A percentile compares a stretch with the other conserved stretches of the same genome.
These are phyloP conservation scores for Polymixis lichenea DNA, from an alignment of 2,888 invertebrate species.

Conservation along the genomic window DNA sequence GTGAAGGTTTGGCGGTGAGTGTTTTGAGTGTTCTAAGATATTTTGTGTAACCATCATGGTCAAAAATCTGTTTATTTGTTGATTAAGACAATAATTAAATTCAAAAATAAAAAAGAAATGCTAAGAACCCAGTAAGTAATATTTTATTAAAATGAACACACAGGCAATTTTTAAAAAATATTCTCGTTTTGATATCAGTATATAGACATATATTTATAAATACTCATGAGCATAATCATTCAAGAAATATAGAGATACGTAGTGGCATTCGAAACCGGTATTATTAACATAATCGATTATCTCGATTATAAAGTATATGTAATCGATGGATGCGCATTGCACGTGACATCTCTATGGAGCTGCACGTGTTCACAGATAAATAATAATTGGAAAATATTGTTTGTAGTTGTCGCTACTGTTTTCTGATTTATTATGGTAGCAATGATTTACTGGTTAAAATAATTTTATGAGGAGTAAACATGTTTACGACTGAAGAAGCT, in stretches of 20 bases:
- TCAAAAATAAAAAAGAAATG: neutral
- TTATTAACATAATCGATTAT: slow-evolving; percentile 72
- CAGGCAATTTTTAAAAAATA: neutral
- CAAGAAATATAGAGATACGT: slow-evolving; percentile 48
- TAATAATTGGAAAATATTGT: slow-evolving; percentile 56
- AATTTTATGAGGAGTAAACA: slow-evolving; percentile 45
- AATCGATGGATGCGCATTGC: slow-evolving; percentile 66
- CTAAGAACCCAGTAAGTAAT: neutral
- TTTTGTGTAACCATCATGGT: neutral
- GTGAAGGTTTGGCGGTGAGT: slow-evolving; percentile 46
- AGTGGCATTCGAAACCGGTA: slow-evolving; percentile 71
- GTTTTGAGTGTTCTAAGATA: neutral
- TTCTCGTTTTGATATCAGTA: slow-evolving; percentile 16
- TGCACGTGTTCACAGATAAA: slow-evolving; percentile 67
- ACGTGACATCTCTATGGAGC: slow-evolving; percentile 63
- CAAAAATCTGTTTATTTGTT: neutral
- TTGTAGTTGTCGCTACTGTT: slow-evolving; percentile 43
- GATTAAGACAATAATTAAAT: neutral
- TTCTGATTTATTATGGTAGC: slow-evolving; percentile 45
- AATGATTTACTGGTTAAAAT: slow-evolving; percentile 47
- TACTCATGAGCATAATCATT: slow-evolving; percentile 38
- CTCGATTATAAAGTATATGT: slow-evolving; percentile 62
- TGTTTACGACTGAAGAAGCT: slow-evolving; percentile 26
- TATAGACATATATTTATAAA: neutral
- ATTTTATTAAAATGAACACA: neutral